These are phyloP conservation scores for Microcebus griseorufus DNA, from an alignment of 2,113 vertebrate genomes.

Conservation along the genomic window DNA sequence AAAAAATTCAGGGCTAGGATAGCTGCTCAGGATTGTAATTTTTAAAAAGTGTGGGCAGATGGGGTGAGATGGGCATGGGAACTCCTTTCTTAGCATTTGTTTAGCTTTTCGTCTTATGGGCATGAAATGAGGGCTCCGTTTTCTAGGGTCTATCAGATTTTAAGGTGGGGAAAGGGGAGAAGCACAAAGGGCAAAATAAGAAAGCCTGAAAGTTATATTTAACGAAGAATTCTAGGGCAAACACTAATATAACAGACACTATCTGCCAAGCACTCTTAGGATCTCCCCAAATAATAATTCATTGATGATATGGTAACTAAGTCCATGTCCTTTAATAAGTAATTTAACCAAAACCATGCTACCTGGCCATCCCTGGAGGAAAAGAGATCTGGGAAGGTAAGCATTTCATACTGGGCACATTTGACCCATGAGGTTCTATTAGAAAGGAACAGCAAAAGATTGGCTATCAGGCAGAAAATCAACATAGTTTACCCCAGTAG, in stretches of 20 bases:
- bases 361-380: background rate
- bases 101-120: background rate
- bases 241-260: background rate
- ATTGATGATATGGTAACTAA: background rate
- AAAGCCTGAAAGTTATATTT: background rate
- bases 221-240: background rate
- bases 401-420: background rate
- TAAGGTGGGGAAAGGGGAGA: background rate
- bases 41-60: background rate
- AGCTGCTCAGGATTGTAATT: background rate
- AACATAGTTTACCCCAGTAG: background rate
- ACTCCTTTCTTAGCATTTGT: background rate
- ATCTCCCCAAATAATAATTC: background rate
- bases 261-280: background rate
- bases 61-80: background rate
- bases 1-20: background rate
- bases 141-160: background rate
- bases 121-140: background rate
- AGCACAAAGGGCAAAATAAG: background rate
- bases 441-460: background rate
- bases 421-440: background rate
- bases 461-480: background rate
- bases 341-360: background rate
- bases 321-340: background rate
- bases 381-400: background rate